Evolutionary conservation across 2,888 invertebrate genomes (phyloP).

Genomic region (Ormyrus thymus): DNA sequence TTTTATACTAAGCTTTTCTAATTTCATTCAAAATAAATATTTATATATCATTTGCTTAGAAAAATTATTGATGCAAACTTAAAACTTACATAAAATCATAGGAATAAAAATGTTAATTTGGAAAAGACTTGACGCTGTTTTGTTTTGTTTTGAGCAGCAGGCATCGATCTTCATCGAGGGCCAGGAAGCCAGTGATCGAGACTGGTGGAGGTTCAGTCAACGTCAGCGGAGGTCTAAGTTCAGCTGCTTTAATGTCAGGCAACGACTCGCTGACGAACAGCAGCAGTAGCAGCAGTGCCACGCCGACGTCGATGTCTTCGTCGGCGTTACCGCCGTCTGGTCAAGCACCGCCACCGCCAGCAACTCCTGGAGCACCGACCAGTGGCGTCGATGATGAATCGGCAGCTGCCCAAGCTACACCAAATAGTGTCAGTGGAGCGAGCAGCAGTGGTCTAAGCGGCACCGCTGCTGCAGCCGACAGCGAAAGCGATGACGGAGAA

Average conservation of each 20-base stretch:
- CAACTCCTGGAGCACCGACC: background rate
- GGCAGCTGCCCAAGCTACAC: slow-evolving; percentile 7
- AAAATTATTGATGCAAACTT: no score
- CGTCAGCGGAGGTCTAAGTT: slow-evolving; percentile 54
- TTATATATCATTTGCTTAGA: no score
- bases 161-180: slow-evolving; percentile 76
- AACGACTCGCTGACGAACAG: slow-evolving; percentile 70
- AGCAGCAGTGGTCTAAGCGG: slow-evolving; percentile 68
- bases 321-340: background rate
- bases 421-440: background rate
- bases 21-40: no score
- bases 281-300: slow-evolving; percentile 64
- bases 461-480: slow-evolving; percentile 77
- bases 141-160: slow-evolving; percentile 55
- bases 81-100: no score
- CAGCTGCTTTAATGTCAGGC: slow-evolving; percentile 65
- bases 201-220: slow-evolving; percentile 60
- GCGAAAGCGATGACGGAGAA: slow-evolving; percentile 93
- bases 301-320: slow-evolving; percentile 23
- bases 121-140: no score
- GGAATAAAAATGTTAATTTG: no score
- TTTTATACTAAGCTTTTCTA: no score
- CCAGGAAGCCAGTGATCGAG: slow-evolving; percentile 75
- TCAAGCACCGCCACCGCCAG: slow-evolving; percentile 7
- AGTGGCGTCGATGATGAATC: slow-evolving; percentile 13